Evolutionary conservation across 2,888 invertebrate species (phyloP), one percentile per base, ranked within the genome.

Genomic region (Galeruca laticollis): DNA sequence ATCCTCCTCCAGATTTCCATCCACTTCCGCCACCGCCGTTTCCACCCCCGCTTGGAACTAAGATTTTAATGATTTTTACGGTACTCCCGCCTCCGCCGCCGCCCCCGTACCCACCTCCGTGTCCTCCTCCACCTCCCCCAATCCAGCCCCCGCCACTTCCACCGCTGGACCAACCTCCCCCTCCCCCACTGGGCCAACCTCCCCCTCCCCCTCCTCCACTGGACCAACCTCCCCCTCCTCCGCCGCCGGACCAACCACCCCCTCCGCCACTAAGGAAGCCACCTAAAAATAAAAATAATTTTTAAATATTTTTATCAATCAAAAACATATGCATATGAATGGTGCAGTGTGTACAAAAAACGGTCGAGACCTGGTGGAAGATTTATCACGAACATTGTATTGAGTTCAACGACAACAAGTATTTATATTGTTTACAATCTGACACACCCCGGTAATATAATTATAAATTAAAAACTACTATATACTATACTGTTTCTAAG

Each of bases 51-150:
- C 79, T 77, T n/a, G 80, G 80, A 3, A 80, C 79, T 65, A 80
- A 74, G 51, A 80, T 75, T 72, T 81, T 80, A 52, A 81, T 79
- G 52, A 80, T 77, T 69, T 78, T 80, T 9, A 80, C 76, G 59
- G 76, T 75, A 66, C 73, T 73, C 57, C 71, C 71, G 37, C 66
- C 64, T 11, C 75, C 73, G 52, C 76, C 77, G n/a, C 75, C 73
- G 47, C 74, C 73, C 5, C 66, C 69, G 21, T 63, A 68, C 69
- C 68, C 67, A 20, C 67, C 70, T n/a, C 70, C 67, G 5, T 69
- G 69, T 33, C 72, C 78, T 15, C 65, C 72, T 73, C 77, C 74
- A 31, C 79, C 77, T 15, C 78, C 73, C 20, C 78, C 40, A 59
- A 73, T 70, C 57, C 74, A 74, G 62, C 81, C 76, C 64, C 73